Evolutionary conservation across 2,797 vertebrate genomes (phyloP), one percentile per base, ranked within the genome.

Genomic region (Halcyon leucocephala): DNA sequence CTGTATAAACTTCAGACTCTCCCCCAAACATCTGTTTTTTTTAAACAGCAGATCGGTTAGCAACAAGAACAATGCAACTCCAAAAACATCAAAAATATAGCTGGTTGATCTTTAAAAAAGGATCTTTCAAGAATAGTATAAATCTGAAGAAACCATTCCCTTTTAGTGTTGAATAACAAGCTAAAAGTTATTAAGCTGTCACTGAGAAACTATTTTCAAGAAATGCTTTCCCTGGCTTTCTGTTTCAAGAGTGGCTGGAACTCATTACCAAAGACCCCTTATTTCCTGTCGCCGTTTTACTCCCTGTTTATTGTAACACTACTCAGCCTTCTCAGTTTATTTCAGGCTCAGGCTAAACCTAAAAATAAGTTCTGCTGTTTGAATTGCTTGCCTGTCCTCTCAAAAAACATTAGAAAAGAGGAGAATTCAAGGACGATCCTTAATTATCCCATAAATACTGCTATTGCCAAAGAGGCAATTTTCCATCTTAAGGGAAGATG

Each of bases 161-260:
- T 98, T 97, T 96, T 97, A 95, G 94, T 95, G 66, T 64, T 93
- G 97, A 97, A 82, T 67, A 97, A 79, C 71, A 95, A 93, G 93
- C 96, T 98, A 98, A 97, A 97, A 97, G 97, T 97, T 96, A 96
- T 97, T 84, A 97, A 96, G 97, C 94, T 97, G 97, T 97, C 97
- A 97, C 96, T 98, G 97, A 98, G 97, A 98, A 98, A 98, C 69
- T 98, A 98, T 98, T 98, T 98, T 97, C 94, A 97, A 97, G 98
- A 97, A 98, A 98, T 98, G 98, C 98, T 69, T 97, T 66, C 97
- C 88, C 93, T 93, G 97, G 96, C 97, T 97, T 96, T 97, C 93
- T 97, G 96, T 96, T 98, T 97, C 97, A 97, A 97, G 96, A 96
- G 97, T 96, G 97, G 94, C 98, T 98, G 98, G 98, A 98, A 98